Percentiles rank a stretch among this genome's conserved stretches.
phyloP scores from a whole-genome alignment of 2,797 vertebrate species.

The Sebastes diaconus region DNA sequence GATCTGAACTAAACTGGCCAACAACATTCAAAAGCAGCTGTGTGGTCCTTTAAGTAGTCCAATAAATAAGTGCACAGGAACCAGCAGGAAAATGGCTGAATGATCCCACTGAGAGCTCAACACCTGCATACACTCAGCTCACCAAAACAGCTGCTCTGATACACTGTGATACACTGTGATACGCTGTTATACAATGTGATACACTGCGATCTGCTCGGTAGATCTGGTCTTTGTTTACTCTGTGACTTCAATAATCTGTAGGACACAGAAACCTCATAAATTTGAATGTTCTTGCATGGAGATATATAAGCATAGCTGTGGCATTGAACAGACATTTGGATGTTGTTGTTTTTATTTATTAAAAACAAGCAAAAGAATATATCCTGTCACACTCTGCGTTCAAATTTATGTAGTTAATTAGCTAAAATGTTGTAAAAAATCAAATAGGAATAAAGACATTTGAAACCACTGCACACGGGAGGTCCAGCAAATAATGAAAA shows the following conservation, averaged over 20 bases:
- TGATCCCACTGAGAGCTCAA: conserved; percentile 31
- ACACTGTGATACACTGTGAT: neutral
- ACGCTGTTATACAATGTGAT: neutral
- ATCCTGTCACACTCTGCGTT: neutral
- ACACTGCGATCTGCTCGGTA: neutral
- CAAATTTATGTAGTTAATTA: neutral
- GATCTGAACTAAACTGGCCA: conserved; percentile 16
- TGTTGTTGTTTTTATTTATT: neutral
- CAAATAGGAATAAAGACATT: neutral
- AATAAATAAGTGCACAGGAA: conserved; percentile 32
- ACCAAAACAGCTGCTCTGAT: conserved; percentile 20
- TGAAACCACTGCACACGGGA: neutral
- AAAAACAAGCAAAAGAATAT: neutral
- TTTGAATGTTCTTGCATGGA: neutral
- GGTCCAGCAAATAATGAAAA: neutral
- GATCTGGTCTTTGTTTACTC: neutral
- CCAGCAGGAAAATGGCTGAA: conserved; percentile 39
- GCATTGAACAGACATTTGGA: neutral
- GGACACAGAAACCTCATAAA: neutral
- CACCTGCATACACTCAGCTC: conserved; percentile 47
- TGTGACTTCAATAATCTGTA: neutral
- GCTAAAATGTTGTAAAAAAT: neutral
- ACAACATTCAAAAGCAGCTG: conserved; percentile 30
- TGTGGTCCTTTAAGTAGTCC: conserved; percentile 28
- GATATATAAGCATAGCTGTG: neutral